A percentile compares a stretch with the other conserved stretches of the same genome.
These are phyloP conservation scores for Diarsia brunnea DNA, from an alignment of 2,888 invertebrate genomes.

Conservation along the genomic window DNA sequence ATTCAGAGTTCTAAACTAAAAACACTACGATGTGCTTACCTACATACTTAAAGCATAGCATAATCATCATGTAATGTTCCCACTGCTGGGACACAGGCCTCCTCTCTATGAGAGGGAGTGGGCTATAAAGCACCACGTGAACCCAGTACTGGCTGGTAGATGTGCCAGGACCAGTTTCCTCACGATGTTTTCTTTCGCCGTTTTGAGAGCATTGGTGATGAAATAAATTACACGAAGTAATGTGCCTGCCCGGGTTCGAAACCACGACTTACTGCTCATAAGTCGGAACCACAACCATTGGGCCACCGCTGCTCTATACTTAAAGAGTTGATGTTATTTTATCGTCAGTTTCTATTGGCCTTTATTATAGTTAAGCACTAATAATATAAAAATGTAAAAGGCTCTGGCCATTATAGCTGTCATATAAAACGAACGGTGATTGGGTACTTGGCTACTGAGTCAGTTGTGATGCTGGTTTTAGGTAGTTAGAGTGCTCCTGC, in stretches of 20 bases:
- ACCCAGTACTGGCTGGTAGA: too few species aligned
- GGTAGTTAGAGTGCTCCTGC: neutral
- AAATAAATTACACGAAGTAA: too few species aligned
- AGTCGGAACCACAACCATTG: too few species aligned
- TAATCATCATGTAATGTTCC: too few species aligned
- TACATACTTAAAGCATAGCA: slow-evolving; percentile 21
- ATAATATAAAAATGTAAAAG: slow-evolving; percentile 16
- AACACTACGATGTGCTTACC: slow-evolving; percentile 6
- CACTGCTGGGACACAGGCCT: too few species aligned
- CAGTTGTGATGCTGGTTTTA: slow-evolving; percentile 9
- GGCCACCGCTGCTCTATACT: neutral
- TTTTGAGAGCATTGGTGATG: too few species aligned
- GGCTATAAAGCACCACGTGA: too few species aligned
- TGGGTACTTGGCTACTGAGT: slow-evolving; percentile 24
- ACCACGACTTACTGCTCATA: too few species aligned
- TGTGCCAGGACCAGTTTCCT: too few species aligned
- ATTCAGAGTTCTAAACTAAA: slow-evolving; percentile 42
- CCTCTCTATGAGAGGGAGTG: too few species aligned
- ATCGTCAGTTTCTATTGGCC: slow-evolving; percentile 42
- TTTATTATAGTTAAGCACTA: slow-evolving; percentile 28
- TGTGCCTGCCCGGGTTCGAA: too few species aligned
- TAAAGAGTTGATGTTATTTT: slow-evolving; percentile 44
- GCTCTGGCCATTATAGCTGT: slow-evolving; percentile 30
- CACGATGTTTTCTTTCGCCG: too few species aligned
- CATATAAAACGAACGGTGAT: slow-evolving; percentile 52